A percentile compares a stretch with the other conserved stretches of the same genome.
Conservation (phyloP, 2,113 vertebrate genomes). For the Antidorcas marsupialis region DNA sequence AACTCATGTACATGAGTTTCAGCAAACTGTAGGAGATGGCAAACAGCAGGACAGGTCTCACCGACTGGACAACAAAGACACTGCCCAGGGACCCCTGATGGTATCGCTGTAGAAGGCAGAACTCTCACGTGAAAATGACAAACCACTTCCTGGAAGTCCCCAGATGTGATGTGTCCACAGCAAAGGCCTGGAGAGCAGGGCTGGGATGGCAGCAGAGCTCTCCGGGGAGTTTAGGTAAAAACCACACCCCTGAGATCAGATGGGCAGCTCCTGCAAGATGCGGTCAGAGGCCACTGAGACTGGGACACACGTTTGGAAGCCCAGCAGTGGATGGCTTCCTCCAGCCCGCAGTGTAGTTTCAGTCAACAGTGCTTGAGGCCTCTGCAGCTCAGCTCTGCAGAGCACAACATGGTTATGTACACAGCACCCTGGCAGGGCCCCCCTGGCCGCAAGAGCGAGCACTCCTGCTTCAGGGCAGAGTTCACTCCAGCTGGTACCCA, state of each 20-base stretch:
- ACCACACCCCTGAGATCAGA: background rate
- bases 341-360: background rate
- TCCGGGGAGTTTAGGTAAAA: background rate
- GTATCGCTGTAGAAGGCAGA: background rate
- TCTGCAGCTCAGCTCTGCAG: background rate
- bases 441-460: too few species aligned
- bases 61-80: background rate
- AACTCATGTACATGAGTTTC: background rate
- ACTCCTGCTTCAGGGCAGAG: background rate
- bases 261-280: background rate
- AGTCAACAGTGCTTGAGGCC: background rate
- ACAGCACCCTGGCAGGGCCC: background rate
- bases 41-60: background rate
- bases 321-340: background rate
- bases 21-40: background rate
- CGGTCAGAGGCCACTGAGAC: background rate
- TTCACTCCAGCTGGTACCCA: background rate
- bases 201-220: background rate
- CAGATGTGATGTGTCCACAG: background rate
- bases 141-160: background rate
- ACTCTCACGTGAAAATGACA: background rate
- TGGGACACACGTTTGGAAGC: background rate
- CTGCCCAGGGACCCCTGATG: background rate
- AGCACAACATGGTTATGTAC: accelerated
- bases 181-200: background rate